Evolutionary conservation across 1,140 invertebrate species (phyloP).

Genomic region (Drosophila albomicans): DNA sequence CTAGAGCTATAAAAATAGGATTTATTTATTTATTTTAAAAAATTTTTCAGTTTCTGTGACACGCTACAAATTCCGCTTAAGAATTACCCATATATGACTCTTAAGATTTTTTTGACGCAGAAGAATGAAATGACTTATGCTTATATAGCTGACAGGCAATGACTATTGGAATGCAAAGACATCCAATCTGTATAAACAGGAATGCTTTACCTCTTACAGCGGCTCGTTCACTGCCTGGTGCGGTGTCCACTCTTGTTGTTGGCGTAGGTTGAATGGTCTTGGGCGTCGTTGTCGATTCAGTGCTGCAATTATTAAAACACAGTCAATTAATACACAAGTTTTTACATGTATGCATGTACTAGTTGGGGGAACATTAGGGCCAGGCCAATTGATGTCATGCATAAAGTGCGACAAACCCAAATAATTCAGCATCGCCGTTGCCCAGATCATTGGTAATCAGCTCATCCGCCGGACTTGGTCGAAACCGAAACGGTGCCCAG

Average conservation of each 20-base stretch:
- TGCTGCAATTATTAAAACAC: conserved; percentile 17
- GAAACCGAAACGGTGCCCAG: conserved; percentile 45
- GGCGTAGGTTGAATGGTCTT: conserved; percentile 21
- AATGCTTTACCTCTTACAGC: conserved; percentile 28
- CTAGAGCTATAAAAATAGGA: too few species aligned
- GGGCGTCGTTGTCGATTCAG: conserved; percentile 31
- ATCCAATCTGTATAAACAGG: not conserved
- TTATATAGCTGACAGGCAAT: too few species aligned
- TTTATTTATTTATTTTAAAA: too few species aligned
- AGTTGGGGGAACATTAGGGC: not conserved
- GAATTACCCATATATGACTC: too few species aligned
- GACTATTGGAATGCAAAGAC: not conserved
- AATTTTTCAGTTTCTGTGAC: too few species aligned
- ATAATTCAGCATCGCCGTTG: conserved; percentile 8
- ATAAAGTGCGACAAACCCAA: conserved; percentile 39
- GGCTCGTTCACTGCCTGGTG: conserved; percentile 2
- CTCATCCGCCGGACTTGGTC: conserved; percentile 14
- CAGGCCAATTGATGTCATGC: conserved; percentile 32
- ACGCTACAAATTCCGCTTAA: too few species aligned
- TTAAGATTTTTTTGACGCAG: too few species aligned
- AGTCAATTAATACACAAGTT: not conserved
- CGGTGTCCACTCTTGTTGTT: conserved; percentile 25
- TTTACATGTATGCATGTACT: too few species aligned
- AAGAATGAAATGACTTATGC: too few species aligned
- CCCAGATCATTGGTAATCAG: conserved; percentile 21